Evolutionary conservation across 2,888 invertebrate species (phyloP).

Genomic region (Daptonema setosum): DNA sequence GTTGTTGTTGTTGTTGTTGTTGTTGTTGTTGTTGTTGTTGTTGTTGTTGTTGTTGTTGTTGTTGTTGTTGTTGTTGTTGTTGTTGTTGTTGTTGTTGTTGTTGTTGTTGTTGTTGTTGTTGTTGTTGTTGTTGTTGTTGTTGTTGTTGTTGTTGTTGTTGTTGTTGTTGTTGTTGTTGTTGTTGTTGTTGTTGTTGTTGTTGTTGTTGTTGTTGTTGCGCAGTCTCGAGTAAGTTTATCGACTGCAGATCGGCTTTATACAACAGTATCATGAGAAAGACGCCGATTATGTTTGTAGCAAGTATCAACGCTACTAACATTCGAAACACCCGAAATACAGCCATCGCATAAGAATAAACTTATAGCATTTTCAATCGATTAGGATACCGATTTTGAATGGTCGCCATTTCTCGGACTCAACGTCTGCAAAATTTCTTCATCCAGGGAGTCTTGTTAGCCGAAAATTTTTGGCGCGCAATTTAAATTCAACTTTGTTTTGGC

Average conservation of each 20-base stretch:
- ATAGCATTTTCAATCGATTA: too few relatives aligned
- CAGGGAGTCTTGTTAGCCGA: too few relatives aligned
- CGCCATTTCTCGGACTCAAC: too few relatives aligned
- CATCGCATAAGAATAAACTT: too few relatives aligned
- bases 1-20: background rate
- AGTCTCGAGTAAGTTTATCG: background rate
- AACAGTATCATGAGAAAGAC: background rate
- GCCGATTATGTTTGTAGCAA: too few relatives aligned
- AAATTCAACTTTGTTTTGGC: too few relatives aligned
- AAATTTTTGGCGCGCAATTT: too few relatives aligned
- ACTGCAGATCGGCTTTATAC: background rate
- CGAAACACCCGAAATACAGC: too few relatives aligned
- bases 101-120: background rate
- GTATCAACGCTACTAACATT: too few relatives aligned
- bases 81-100: background rate
- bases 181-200: constrained; percentile 10
- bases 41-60: background rate
- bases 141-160: background rate
- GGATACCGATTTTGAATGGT: too few relatives aligned
- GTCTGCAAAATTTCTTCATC: too few relatives aligned
- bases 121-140: background rate
- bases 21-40: background rate
- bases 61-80: background rate
- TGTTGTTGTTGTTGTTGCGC: too few relatives aligned
- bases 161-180: background rate